These are phyloP conservation scores for Limanda limanda DNA, from an alignment of 2,113 vertebrate species.

Conservation along the genomic window DNA sequence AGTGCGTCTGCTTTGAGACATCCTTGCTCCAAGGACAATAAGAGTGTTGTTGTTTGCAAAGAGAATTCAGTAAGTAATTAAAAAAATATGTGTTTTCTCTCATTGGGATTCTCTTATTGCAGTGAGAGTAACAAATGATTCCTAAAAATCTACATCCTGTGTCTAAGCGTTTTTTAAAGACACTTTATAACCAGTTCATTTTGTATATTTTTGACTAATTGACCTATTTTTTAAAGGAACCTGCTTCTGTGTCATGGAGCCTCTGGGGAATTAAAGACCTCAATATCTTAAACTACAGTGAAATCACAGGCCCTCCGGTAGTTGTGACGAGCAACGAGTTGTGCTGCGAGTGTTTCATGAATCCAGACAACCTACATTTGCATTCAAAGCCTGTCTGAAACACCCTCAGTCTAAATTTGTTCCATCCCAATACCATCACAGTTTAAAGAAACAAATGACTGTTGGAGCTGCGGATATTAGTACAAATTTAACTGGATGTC, in stretches of 20 bases:
- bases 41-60: no score
- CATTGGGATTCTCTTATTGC: neutral
- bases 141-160: neutral
- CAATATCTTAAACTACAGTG: neutral
- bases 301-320: slow-evolving; percentile 2
- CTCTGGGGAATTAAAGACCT: neutral
- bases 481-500: neutral
- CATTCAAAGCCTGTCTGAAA: neutral
- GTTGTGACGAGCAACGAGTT: slow-evolving; percentile 1
- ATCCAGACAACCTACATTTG: neutral
- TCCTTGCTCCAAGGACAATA: no score
- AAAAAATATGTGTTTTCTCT: no score
- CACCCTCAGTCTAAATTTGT: neutral
- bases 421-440: neutral
- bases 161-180: neutral
- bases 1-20: no score
- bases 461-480: neutral
- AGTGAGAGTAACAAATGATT: neutral
- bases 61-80: no score
- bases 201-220: neutral
- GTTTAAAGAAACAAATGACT: neutral
- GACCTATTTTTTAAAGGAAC: neutral
- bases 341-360: neutral
- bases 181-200: neutral
- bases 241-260: neutral